These are phyloP conservation scores for Microcebus jonahi DNA, from an alignment of 2,113 vertebrate genomes.

Conservation along the genomic window DNA sequence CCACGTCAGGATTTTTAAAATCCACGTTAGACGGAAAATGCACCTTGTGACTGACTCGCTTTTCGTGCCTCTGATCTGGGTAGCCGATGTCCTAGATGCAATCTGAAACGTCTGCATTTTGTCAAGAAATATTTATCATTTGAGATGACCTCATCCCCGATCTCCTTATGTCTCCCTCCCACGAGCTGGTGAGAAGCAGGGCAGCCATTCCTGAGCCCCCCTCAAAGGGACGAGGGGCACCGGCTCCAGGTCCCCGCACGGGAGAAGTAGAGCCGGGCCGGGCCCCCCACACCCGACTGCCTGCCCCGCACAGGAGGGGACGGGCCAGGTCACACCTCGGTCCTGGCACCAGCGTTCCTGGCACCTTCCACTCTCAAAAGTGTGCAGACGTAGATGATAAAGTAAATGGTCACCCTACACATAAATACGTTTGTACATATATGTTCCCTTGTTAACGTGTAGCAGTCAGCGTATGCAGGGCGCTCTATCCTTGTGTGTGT, in stretches of 20 bases:
- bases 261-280: accelerated
- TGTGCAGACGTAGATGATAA: accelerated
- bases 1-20: not conserved
- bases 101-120: not conserved
- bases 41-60: too few relatives aligned
- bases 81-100: not conserved
- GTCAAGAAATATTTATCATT: not conserved
- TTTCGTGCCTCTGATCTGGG: not conserved
- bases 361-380: too few relatives aligned
- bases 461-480: accelerated
- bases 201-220: not conserved
- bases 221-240: too few relatives aligned
- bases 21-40: not conserved
- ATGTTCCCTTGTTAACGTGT: accelerated
- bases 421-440: not conserved
- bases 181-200: not conserved
- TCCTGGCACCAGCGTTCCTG: not conserved
- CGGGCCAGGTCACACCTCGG: not conserved
- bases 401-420: not conserved
- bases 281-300: accelerated
- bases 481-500: too few relatives aligned
- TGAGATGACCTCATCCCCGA: accelerated
- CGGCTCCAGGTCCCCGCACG: accelerated
- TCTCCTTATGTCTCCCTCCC: not conserved
- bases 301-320: accelerated